Percentiles rank a stretch among this genome's conserved stretches.
phyloP scores from a whole-genome alignment of 1,140 invertebrate genomes.

The Saccostrea echinata region DNA sequence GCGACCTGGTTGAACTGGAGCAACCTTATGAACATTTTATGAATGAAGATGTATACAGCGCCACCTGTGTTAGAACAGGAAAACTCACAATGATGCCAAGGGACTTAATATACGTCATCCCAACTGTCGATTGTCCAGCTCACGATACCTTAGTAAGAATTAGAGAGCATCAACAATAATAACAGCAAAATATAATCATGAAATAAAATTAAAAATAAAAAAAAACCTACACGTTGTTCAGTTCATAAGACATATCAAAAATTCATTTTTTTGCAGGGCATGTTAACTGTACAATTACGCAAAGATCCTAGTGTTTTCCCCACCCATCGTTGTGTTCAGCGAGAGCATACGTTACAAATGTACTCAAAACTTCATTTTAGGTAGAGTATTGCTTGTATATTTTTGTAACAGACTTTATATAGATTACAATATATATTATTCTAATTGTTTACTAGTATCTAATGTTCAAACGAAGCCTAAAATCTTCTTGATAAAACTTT shows the following conservation, averaged over 20 bases:
- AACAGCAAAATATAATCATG: not conserved
- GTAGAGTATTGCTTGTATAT: constrained; percentile 28
- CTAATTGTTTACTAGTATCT: not conserved
- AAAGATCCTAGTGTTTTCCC: constrained; percentile 59
- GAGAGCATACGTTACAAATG: constrained; percentile 56
- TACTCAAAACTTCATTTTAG: constrained; percentile 65
- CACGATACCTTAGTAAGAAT: constrained; percentile 63
- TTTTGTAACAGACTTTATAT: too few species aligned
- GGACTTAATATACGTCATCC: constrained; percentile 66
- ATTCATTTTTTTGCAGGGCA: constrained; percentile 52
- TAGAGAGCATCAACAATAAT: not conserved
- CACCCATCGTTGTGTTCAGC: constrained; percentile 37
- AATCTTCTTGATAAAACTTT: too few species aligned
- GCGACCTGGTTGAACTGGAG: constrained; percentile 65
- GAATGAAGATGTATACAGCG: constrained; percentile 62
- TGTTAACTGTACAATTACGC: constrained; percentile 61
- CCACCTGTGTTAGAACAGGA: constrained; percentile 63
- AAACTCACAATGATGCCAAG: constrained; percentile 63
- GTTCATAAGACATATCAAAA: too few species aligned
- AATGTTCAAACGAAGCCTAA: too few species aligned
- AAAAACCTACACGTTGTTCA: too few species aligned
- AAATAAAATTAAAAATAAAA: too few species aligned
- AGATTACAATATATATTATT: not conserved
- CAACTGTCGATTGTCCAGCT: constrained; percentile 61
- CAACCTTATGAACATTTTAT: constrained; percentile 55